Evolutionary conservation across 2,888 invertebrate genomes (phyloP), one percentile per base, ranked within the genome.

Genomic region (Coelogynopora nodosa): DNA sequence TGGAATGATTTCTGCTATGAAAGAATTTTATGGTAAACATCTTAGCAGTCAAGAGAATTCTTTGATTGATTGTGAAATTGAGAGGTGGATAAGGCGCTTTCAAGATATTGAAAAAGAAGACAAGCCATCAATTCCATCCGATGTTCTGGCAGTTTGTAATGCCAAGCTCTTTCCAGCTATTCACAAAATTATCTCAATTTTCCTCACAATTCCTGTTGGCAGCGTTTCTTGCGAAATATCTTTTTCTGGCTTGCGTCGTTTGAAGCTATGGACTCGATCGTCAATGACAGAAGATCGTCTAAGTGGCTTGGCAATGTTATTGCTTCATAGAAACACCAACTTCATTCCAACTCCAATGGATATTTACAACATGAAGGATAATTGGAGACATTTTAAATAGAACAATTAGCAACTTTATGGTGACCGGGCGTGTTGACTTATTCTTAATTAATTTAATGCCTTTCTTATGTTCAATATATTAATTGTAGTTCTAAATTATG

Each of bases 1-100:
- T 74, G 74, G 18, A 74, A 74, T 74, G 74, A 74, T 74, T 74
- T 74, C 74, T 74, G 74, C 74, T 74, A 74, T 74, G 23, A 23
- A 74, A 74, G 74, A 74, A 74, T 74, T 74, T 74, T 74, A 74
- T 74, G 74, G 74, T 74, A 74, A 74, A 74, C 74, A 74, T 74
- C 2, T 74, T 74, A 74, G 74, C 74, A 74, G 74, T 74, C 74
- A 74, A 74, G 74, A 74, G 74, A 74, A 74, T 74, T 74, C 74
- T 74, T 74, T 74, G 74, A 74, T 74, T 74, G 74, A 74, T 74
- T 74, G 74, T 74, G 74, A 74, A 74, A 74, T 74, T 74, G 74
- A 74, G 74, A 74, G 74, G 74, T 74, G 74, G 74, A 74, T 74
- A 74, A 74, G 74, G 74, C 74, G 23, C 74, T 74, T 74, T 74